A percentile compares a stretch with the other conserved stretches of the same genome.
Evolutionary conservation across 2,888 invertebrate species (phyloP).

Genomic region (Polydesmus complanatus): DNA sequence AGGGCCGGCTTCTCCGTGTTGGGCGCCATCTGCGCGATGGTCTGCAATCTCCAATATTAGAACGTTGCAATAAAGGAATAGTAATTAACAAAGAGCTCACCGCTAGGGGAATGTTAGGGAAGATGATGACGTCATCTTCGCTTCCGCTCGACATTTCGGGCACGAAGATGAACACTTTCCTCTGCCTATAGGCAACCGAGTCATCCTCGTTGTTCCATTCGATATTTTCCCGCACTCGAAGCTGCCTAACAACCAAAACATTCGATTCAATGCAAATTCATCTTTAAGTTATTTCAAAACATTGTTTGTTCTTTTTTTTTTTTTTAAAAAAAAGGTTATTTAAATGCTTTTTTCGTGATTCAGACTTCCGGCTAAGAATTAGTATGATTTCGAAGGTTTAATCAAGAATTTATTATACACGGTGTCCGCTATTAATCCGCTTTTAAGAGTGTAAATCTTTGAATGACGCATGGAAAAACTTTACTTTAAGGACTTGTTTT

Average conservation of each 20-base stretch:
- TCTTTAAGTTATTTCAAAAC: no score
- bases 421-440: no score
- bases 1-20: conserved; percentile 6
- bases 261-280: no score
- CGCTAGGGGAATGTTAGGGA: conserved; percentile 62
- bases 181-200: conserved; percentile 68
- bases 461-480: no score
- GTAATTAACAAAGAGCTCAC: conserved; percentile 39
- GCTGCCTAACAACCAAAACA: conserved; percentile 44
- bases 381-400: no score
- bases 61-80: not conserved
- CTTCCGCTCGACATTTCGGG: conserved; percentile 52
- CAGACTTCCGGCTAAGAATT: no score
- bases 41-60: conserved; percentile 2
- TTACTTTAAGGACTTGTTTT: no score
- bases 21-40: conserved; percentile 9
- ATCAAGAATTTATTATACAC: no score
- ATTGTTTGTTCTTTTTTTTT: no score
- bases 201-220: conserved; percentile 62
- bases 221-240: conserved; percentile 78
- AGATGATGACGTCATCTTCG: conserved; percentile 50
- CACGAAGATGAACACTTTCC: conserved; percentile 48
- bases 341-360: no score
- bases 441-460: no score
- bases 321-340: no score